These are phyloP conservation scores for Sebastes vulpes DNA, from an alignment of 2,797 vertebrate genomes.

Conservation along the genomic window DNA sequence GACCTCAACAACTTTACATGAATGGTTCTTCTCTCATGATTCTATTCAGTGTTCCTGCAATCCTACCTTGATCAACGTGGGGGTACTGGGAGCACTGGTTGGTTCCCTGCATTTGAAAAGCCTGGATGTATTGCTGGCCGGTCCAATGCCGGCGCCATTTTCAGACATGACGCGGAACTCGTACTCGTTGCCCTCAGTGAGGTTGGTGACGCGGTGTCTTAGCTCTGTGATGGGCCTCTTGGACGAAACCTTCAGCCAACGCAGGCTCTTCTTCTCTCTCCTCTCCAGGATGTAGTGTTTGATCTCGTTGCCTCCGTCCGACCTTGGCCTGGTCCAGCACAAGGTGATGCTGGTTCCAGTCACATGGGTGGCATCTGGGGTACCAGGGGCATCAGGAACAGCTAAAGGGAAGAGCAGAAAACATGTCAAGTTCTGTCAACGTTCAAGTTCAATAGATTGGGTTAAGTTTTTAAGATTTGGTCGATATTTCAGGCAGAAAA, in stretches of 20 bases:
- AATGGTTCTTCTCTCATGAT: neutral
- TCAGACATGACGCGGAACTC: slow-evolving; percentile 99
- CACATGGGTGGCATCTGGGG: slow-evolving; percentile 94
- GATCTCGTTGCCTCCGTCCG: slow-evolving; percentile 97
- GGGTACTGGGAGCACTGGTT: slow-evolving; percentile 93
- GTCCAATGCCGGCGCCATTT: slow-evolving; percentile 94
- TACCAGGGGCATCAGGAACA: slow-evolving; percentile 95
- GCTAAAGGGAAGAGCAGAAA: slow-evolving; percentile 79
- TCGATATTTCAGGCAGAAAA: neutral
- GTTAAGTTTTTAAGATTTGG: neutral
- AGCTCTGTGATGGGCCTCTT: slow-evolving; percentile 96
- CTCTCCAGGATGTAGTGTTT: slow-evolving; percentile 97
- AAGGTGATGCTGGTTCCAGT: slow-evolving; percentile 95
- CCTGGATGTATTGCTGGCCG: slow-evolving; percentile 92
- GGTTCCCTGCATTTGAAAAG: slow-evolving; percentile 98
- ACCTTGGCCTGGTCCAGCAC: slow-evolving; percentile 93
- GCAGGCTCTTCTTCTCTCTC: slow-evolving; percentile 97
- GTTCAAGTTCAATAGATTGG: neutral
- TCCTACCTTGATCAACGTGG: slow-evolving; percentile 92
- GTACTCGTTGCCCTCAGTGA: slow-evolving; percentile 96
- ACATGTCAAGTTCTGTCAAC: neutral
- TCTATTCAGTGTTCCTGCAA: neutral
- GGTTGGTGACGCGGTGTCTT: slow-evolving; percentile 92
- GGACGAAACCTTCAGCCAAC: slow-evolving; percentile 96
- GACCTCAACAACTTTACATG: neutral